phyloP scores from a whole-genome alignment of 2,113 vertebrate species.

The Panthera uncia region DNA sequence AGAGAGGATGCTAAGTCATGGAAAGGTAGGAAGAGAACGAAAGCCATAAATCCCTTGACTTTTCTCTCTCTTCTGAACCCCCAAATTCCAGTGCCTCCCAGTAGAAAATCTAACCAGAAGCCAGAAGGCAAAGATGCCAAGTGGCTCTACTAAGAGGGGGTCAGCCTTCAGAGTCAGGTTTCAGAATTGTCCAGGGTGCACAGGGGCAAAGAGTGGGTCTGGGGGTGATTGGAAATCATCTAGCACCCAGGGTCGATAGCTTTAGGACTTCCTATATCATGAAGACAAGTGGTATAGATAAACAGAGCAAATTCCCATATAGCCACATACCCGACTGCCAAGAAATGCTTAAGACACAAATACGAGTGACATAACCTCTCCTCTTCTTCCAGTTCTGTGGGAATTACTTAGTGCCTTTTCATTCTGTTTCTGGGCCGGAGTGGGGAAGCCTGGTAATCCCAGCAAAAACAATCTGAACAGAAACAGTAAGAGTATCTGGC shows the following conservation, averaged over 20 bases:
- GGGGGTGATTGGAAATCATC: rapidly evolving
- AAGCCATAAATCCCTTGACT: too few relatives aligned
- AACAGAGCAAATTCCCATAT: not conserved
- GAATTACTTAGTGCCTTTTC: not conserved
- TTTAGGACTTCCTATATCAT: not conserved
- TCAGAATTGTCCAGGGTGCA: not conserved
- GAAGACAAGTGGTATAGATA: not conserved
- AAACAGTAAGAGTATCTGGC: not conserved
- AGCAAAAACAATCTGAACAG: not conserved
- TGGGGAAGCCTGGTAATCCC: not conserved
- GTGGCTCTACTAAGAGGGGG: rapidly evolving
- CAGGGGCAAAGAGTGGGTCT: too few relatives aligned
- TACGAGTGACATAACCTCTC: not conserved
- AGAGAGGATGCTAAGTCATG: rapidly evolving
- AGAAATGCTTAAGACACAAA: not conserved
- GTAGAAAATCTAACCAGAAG: not conserved
- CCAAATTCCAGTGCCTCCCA: not conserved
- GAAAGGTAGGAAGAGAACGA: not conserved
- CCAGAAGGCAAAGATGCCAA: too few relatives aligned
- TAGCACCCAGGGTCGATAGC: rapidly evolving
- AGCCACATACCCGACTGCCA: not conserved
- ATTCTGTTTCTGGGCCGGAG: not conserved
- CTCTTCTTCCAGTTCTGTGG: not conserved
- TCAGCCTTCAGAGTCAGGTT: not conserved
- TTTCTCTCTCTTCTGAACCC: not conserved